Percentiles rank a stretch among this genome's conserved stretches.
Evolutionary conservation across 35 echinoderm and acorn worm genomes (phyloP).

Genomic region (Nesometra sesokonis): DNA sequence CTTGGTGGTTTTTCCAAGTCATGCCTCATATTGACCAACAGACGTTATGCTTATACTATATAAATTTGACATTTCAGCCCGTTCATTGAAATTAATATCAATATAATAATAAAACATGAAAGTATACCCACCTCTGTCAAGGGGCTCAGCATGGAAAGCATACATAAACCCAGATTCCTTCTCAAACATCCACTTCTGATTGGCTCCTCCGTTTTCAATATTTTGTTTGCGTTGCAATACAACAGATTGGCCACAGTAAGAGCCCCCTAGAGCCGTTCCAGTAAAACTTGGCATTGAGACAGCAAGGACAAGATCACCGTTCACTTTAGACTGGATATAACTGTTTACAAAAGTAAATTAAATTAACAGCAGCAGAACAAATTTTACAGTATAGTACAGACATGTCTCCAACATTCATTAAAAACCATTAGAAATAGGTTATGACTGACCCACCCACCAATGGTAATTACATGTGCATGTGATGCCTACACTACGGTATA

Average conservation of each 20-base stretch:
- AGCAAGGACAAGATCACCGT: slow-evolving; percentile 60
- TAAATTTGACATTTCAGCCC: too few relatives aligned
- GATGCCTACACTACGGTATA: too few relatives aligned
- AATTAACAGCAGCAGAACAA: background rate
- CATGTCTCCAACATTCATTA: background rate
- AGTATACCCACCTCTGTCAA: slow-evolving; percentile 38
- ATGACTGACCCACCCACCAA: too few relatives aligned
- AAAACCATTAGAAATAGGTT: background rate
- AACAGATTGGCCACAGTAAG: slow-evolving; percentile 43
- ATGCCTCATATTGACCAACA: too few relatives aligned
- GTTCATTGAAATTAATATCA: background rate
- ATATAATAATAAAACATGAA: too few relatives aligned
- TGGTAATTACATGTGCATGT: too few relatives aligned
- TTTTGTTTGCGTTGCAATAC: slow-evolving; percentile 36
- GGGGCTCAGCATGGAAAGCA: slow-evolving; percentile 62
- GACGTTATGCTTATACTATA: too few relatives aligned
- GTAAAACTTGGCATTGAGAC: slow-evolving; percentile 53
- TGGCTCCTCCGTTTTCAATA: slow-evolving; percentile 66
- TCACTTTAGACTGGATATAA: slow-evolving; percentile 63
- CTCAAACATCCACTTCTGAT: slow-evolving; percentile 89
- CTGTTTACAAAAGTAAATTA: background rate
- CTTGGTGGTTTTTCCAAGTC: too few relatives aligned
- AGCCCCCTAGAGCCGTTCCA: slow-evolving; percentile 10
- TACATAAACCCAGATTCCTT: slow-evolving; percentile 78
- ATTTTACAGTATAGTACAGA: too few relatives aligned